Base-by-base conservation (phyloP, 2,888 invertebrate genomes). In the Diadegma fenestrale region DNA sequence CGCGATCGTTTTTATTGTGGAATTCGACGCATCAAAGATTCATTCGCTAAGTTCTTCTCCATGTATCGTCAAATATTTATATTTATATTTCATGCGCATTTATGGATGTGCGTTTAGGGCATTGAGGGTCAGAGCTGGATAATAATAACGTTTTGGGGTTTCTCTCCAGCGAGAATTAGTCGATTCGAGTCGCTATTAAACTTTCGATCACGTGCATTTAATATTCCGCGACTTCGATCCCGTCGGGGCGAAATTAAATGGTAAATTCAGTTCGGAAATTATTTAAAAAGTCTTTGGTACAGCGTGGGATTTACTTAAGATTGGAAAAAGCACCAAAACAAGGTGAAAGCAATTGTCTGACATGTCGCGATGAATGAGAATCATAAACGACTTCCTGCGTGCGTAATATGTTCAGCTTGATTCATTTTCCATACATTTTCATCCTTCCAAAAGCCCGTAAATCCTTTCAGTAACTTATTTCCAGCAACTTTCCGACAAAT, bases 341-440 rank as follows among this genome's bases (percentile, higher is more conserved):
- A 17, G 61, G 14, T 30, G 22, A 41, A 84, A 41, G 12, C 43
- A 33, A 33, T 58, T 69, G 68, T 22, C 41, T 30, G 58, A 78
- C 19, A 37, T 58, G 45, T 41, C 12, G 58, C 72, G 41, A 61
- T 33, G 43, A 41, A 41, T 26, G 33, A 19, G 41, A 63, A 48
- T 41, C 33, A 33, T n/a, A 6, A 66, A 66, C 54, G 26, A 22
- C 12, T 19, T 30, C 12, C 41, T 51, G 63, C 14, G 33, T 61
- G n/a, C 71, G 45, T 61, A 63, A 26, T n/a, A n/a, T 19, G 51
- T 19, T 33, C 14, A 81, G 83, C 54, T 87, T 83, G 72, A 83
- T 77, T 45, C 73, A 85, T 87, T 86, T 86, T 85, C 86, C 86
- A 83, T 72, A 37, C 10, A 54, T 75, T 63, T 73, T 26, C 77